Base-by-base conservation (phyloP, 2,113 vertebrate species). In the Oryzias curvinotus region DNA sequence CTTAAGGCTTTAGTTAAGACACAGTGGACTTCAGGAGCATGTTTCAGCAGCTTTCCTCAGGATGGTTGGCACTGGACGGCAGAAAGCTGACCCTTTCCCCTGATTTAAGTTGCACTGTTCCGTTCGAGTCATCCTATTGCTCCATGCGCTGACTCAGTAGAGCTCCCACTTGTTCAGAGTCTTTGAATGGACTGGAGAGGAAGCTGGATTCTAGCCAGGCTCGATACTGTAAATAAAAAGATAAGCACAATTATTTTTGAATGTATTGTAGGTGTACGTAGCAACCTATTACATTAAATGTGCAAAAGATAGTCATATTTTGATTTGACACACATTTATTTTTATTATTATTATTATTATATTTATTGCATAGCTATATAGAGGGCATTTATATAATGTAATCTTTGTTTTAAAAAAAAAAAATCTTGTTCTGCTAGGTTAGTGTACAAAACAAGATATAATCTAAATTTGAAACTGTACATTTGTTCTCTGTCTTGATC, bases 111-210 rank as follows among this genome's bases (percentile, higher is more conserved):
- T 60, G 17, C 7, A 90, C 87, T 28, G 68, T 50, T 56, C 63
- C 62, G 73, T 62, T 83, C 72, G 78, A 82, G 45, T 62, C 68
- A 25, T 87, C 87, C 61, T 92, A 88, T 56, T 88, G 82, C 68
- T 93, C 90, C 3, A 84, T 78, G 73, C 89, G 91, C 78, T 59
- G 84, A 43, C 62, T 85, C 64, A 96, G 83, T 77, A 96, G 84
- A 2, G 57, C 58, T 8, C 73, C 80, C 64, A 97, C 90, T 83
- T 93, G 91, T 68, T 93, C 92, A 84, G 93, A 89, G 73, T 97
- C 94, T 46, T 88, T 87, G 48, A 94, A 93, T 0, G 92, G 93
- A 62, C 89, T 92, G 68, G 83, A 86, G 28, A 84, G 87, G 1
- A 93, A 95, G 62, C 80, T 91, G 7, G 71, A 56, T 43, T 1